phyloP scores from a whole-genome alignment of 2,888 invertebrate genomes.

The Hirudinaria manillensis region DNA sequence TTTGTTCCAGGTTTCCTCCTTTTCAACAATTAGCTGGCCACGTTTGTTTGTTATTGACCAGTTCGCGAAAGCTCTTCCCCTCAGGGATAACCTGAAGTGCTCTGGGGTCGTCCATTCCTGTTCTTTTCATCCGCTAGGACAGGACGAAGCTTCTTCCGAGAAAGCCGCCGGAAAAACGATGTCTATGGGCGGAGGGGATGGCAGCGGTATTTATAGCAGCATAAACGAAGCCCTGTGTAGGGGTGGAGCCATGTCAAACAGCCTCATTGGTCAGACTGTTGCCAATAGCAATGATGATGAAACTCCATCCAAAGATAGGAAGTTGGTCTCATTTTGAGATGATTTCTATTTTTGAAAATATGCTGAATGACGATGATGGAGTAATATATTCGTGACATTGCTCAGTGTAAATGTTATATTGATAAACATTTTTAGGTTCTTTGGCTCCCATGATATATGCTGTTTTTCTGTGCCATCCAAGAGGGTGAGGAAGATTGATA shows the following conservation, averaged over 20 bases:
- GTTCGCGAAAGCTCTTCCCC: not conserved
- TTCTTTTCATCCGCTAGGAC: not conserved
- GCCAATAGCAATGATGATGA: not conserved
- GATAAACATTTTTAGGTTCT: not conserved
- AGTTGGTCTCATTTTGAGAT: not conserved
- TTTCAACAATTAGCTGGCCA: conserved; percentile 9
- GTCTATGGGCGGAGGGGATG: not conserved
- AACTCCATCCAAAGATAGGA: not conserved
- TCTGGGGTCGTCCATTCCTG: not conserved
- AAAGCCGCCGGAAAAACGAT: not conserved
- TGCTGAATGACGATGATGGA: too few relatives aligned
- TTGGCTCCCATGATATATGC: not conserved
- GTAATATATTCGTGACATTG: not conserved
- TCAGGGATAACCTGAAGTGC: not conserved
- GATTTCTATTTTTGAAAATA: not conserved
- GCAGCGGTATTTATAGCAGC: not conserved
- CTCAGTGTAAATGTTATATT: not conserved
- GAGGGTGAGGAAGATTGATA: not conserved
- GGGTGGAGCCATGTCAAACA: too few relatives aligned
- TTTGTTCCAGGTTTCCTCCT: conserved; percentile 20
- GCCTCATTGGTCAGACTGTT: conserved; percentile 1
- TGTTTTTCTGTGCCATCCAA: not conserved
- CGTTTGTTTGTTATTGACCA: not conserved
- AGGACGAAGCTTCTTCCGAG: not conserved
- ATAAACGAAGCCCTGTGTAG: not conserved